Evolutionary conservation across 2,113 vertebrate species (phyloP), one percentile per base, ranked within the genome.

Genomic region (Galemys pyrenaicus): DNA sequence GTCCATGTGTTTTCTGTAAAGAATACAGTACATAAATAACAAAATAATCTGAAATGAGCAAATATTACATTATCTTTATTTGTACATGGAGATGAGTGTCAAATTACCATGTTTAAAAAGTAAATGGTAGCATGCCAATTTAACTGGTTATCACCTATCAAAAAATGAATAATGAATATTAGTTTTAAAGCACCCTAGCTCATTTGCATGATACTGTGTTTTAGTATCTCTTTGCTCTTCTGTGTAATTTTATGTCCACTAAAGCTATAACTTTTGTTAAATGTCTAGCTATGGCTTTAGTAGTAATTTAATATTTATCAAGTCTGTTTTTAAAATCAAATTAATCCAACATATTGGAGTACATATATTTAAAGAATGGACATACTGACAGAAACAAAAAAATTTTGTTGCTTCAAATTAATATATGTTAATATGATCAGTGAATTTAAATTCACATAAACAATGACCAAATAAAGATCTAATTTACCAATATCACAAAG

Each of bases 281-380:
- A 75, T 49, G 15, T 89, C 75, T 86, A 94, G 15, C 71, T 44
- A 78, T 87, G 22, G 44, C 68, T 89, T 89, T 96, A 44, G 9
- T 68, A 58, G 30, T 67, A 82, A 89, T 85, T 92, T 85, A 86
- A 83, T 96, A 79, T 94, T 91, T 88, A 92, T 28, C 10, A 80
- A 91, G 41, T 91, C 28, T 84, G n/a, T 82, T 96, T 96, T 94
- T 39, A 1, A 49, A 80, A 83, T 87, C 37, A 79, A 92, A 78
- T 95, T 77, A 80, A 92, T 77, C 58, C 24, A 92, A n/a, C 13
- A 89, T 93, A 86, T 89, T 74, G 58, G 5, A 91, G 13, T 65
- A 20, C n/a, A 10, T 85, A 74, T 44, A 64, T 68, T 68, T 86
- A 91, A 89, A 49, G n/a, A 82, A 12, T 39, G 10, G 19, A 67